Evolutionary conservation across 2,888 invertebrate genomes (phyloP), one percentile per base, ranked within the genome.

Genomic region (Amiota minor): DNA sequence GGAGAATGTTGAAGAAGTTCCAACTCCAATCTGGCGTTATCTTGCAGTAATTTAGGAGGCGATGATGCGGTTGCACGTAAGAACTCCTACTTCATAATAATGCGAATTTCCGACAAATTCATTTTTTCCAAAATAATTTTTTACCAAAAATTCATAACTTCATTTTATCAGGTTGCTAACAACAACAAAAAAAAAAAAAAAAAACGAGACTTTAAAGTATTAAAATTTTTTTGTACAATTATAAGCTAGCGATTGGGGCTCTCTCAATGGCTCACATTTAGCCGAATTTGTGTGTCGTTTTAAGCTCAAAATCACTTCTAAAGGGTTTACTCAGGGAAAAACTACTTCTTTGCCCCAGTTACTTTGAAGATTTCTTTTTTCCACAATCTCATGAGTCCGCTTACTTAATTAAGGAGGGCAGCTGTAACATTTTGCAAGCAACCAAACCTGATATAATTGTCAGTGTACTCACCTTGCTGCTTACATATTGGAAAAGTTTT

Each of bases 401-500:
- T 9, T 80, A 75, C 69, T 12, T 89, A 0, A 9, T 91, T 1
- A 81, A 89, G 78, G 92, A 93, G 86, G 82, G 80, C n/a, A 93
- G 93, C 1, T 93, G 93, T 79, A 87, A 95, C 81, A 96, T 97
- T 86, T 78, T 97, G 8, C 97, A 97, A 86, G 92, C 95, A 0
- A 96, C 97, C 0, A 97, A 96, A 88, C 97, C 97, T 14, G 97
- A 97, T 83, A 96, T 97, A 0, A 90, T 96, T 78, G 97, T 96
- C 20, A 79, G 78, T 1, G 87, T 81, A 0, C 75, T 90, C 9
- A 83, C 0, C 89, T 98, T 74, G 97, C 97, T 0, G 95, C 95
- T 0, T 98, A 97, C 84, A 95, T 98, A 71, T 89, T 98, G 12
- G 97, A 98, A 84, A 98, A 97, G 88, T 97, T 96, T 90, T 92